Percentiles rank a stretch among this genome's conserved stretches.
Evolutionary conservation across 2,113 vertebrate species (phyloP).

Genomic region (Gasterosteus aculeatus): DNA sequence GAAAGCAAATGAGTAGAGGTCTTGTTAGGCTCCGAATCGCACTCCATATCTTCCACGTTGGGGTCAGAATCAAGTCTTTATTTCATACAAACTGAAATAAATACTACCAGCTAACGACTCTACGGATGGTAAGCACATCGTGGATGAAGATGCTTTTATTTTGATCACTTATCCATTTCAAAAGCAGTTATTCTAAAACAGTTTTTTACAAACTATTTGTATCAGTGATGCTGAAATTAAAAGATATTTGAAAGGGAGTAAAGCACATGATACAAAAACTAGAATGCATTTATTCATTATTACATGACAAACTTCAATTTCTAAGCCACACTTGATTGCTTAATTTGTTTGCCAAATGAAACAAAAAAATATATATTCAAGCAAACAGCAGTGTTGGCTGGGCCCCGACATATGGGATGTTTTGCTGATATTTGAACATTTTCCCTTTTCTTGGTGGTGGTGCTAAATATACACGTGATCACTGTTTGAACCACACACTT

Average conservation of each 20-base stretch:
- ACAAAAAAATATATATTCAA: background rate
- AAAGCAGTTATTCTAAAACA: background rate
- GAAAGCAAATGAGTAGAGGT: background rate
- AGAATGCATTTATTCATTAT: background rate
- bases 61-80: background rate
- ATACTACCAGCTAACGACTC: background rate
- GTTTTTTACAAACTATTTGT: too few species aligned
- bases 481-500: background rate
- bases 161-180: background rate
- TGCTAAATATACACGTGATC: background rate
- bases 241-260: background rate
- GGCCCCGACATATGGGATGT: too few species aligned
- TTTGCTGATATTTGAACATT: too few species aligned
- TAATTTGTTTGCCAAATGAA: background rate
- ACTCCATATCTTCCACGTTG: background rate
- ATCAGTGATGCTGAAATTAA: background rate
- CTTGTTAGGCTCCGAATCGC: background rate
- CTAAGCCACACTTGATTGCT: background rate
- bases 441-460: too few species aligned
- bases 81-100: background rate
- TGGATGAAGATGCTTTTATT: too few species aligned
- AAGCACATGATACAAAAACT: background rate
- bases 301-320: background rate
- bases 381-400: too few species aligned
- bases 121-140: background rate